Base-by-base conservation (phyloP, 2,888 invertebrate species). In the Agrotis puta region DNA sequence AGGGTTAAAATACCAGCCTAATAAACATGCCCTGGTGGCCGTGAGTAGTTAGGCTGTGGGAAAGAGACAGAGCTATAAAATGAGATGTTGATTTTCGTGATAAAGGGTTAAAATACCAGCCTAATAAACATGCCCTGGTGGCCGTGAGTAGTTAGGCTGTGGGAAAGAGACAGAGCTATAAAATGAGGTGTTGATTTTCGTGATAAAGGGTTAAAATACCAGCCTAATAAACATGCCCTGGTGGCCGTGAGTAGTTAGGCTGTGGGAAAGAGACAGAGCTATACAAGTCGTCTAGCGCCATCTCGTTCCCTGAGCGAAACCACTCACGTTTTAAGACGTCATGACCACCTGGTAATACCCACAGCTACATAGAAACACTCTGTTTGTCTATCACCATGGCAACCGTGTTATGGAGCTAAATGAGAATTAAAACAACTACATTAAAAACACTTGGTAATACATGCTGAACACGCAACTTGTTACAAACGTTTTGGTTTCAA, bases 361-460 rank as follows among this genome's bases (percentile, higher is more conserved):
- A 22, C 4, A 20, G 24, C 48, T 9, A 47, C 18, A 22, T 71
- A 53, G 27, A 73, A 72, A 74, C 47, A 27, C 51, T 51, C 63
- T 63, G 79, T 62, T 74, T 62, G 74, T 63, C 47, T 79, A 58
- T 78, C 22, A 45, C 79, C 63, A 71, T 63, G 51, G 63, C 51
- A 53, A 78, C 71, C 18, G 22, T 51, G 39, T 7, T 22, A 63
- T 39, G 71, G 57, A 78, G 79, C 27, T 48, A 61, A 58, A 48
- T 50, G 22, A 58, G 57, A 58, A 62, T 53, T 75, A 61, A 78
- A 58, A 63, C 79, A 63, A 78, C 78, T 51, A 58, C 57, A 53
- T 43, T 62, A 39, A 16, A 69, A 69, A 59, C 54, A 59, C 70
- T 48, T 22, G 9, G 62, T 58, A 53, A 71, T 43, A 78, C 51